Evolutionary conservation across 2,888 invertebrate species (phyloP).

Genomic region (Phania funesta): DNA sequence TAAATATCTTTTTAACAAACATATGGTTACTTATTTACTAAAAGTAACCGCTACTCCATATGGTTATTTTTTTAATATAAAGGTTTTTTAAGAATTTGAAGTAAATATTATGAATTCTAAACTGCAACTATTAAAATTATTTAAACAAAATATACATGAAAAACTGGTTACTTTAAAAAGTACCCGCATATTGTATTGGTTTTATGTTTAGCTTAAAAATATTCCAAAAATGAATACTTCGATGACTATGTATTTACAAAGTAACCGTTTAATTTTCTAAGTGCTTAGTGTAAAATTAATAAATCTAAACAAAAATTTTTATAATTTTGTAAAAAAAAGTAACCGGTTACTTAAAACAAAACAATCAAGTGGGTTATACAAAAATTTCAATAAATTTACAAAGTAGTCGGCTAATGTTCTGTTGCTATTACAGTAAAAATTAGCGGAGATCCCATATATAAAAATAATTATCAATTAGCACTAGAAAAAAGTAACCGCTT

Average conservation of each 20-base stretch:
- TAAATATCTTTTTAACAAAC: neutral
- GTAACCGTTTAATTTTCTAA: no score
- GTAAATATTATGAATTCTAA: neutral
- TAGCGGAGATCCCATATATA: no score
- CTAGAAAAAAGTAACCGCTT: no score
- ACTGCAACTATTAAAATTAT: neutral
- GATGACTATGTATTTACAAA: neutral
- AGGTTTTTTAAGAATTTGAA: neutral
- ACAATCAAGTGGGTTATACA: no score
- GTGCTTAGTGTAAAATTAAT: no score
- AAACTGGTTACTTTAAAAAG: slow-evolving; percentile 14
- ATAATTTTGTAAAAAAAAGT: no score
- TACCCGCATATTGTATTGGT: neutral
- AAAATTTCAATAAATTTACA: no score
- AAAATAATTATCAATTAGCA: no score
- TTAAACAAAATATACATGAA: neutral
- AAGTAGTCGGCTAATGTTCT: no score
- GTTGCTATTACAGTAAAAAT: no score
- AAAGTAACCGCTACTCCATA: neutral
- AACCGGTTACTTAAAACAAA: no score
- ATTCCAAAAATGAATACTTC: neutral
- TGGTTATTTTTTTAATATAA: neutral
- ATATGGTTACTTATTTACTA: neutral
- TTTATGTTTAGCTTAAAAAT: neutral
- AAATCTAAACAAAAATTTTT: no score